Evolutionary conservation across 2,113 vertebrate species (phyloP).

Genomic region (Circaetus cinerascens): DNA sequence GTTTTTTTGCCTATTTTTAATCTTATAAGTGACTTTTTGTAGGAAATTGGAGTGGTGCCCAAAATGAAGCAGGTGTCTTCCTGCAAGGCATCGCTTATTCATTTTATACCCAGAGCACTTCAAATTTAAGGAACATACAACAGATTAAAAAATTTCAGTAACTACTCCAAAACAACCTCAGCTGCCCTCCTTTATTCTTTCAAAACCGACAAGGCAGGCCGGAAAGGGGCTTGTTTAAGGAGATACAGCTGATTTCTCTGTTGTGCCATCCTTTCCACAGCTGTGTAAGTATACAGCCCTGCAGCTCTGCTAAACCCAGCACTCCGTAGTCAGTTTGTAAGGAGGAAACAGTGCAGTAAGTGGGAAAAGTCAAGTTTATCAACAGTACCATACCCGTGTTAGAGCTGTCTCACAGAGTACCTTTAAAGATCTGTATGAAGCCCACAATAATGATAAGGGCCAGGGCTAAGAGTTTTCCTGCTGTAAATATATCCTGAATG

Average conservation of each 20-base stretch:
- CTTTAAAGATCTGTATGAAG: conserved; percentile 91
- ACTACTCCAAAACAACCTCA: background rate
- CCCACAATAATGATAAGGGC: conserved; percentile 92
- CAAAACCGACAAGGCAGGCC: background rate
- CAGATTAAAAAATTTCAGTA: background rate
- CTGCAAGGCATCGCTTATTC: background rate
- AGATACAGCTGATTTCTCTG: background rate
- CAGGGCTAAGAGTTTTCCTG: conserved; percentile 91
- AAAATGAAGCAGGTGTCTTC: background rate
- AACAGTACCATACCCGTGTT: background rate
- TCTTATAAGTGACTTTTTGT: background rate
- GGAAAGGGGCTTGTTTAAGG: background rate
- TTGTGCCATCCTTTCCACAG: background rate
- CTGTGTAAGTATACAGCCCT: background rate
- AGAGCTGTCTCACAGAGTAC: conserved; percentile 65
- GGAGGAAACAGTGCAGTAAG: background rate
- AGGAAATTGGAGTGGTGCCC: background rate
- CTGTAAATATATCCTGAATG: conserved; percentile 94
- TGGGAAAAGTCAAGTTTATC: background rate
- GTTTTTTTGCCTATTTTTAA: background rate
- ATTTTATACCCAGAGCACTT: background rate
- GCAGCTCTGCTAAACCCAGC: background rate
- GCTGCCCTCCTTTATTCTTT: background rate
- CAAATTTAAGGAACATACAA: background rate
- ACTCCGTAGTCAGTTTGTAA: background rate